Evolutionary conservation across 1,140 invertebrate species (phyloP), one percentile per base, ranked within the genome.

Genomic region (Neelides sp.): DNA sequence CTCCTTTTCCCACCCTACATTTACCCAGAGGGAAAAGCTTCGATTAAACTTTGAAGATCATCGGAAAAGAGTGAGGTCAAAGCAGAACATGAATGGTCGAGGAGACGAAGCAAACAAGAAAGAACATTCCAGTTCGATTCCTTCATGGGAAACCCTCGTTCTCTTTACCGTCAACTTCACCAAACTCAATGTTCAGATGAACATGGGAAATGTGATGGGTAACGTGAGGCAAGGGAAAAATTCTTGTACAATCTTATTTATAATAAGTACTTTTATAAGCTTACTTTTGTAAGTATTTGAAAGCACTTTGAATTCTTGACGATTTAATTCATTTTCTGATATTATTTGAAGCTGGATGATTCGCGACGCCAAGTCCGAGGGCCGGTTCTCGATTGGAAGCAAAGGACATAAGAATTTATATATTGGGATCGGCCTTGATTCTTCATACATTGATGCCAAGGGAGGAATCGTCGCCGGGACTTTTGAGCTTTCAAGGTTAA

Each of bases 151-250:
- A 69, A 96, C 92, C 2, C 69, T 96, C 13, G 91, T 97, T 1
- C 69, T 97, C 27, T 94, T 96, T 73, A 88, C 89, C 1, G 81
- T 97, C 10, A 96, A 95, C 70, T 88, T 97, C 62, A 92, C 89
- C 3, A 81, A 85, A 59, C 71, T 97, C 20, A 93, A 95, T 68
- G 85, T 97, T 15, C 88, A 94, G 62, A 95, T 97, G 85, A 96
- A 96, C 68, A 98, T 98, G 88, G 90, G 91, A 17, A 97, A 96
- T 66, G 91, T 96, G 1, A 96, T 96, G 87, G 93, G 93, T 19
- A 95, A 95, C 66, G 91, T 94, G 28, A 79, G 79, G 76, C 84
- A 69, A 69, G 75, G n/a, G n/a, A n/a, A n/a, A n/a, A n/a, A n/a
- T n/a, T 71, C 39, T 50, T 19, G 26, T 27, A 24, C 13, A 12